Evolutionary conservation across 2,113 vertebrate species (phyloP), one percentile per base, ranked within the genome.

Genomic region (Tragulus kanchil): DNA sequence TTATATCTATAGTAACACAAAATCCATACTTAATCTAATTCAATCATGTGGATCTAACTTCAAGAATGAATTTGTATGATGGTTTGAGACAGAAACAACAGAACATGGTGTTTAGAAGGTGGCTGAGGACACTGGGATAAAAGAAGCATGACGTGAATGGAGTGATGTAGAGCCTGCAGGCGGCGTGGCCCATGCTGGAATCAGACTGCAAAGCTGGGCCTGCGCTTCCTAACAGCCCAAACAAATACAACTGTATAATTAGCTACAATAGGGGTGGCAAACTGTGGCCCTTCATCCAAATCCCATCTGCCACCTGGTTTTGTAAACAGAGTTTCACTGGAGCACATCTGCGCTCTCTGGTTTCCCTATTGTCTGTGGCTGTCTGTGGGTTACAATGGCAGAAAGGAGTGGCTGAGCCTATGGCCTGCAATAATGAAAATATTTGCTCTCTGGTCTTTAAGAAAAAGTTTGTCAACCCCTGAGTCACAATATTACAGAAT

Each of bases 31-130:
- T 54, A 92, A 62, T 71, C 58, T 54, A 92, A 67, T 59, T 54
- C 14, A 91, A 73, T 89, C 77, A 50, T 13, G 48, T 83, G 61
- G 71, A 65, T 45, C 10, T 75, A 67, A 90, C 61, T 75, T 92
- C 5, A 81, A 84, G 96, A 92, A 50, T 50, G 15, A 90, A 92
- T 81, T 86, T 12, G 50, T 26, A 50, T 81, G 36, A 75, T 96
- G 52, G 13, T 19, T 77, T 71, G 36, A 86, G 56, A 89, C 42
- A 59, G 31, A 87, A 77, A 59, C 17, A 73, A 79, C 25, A 89
- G 6, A 26, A 73, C 21, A 36, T 14, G 85, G 48, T 15, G 45
- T 82, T 69, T 54, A n/a, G 28, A 92, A 92, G 36, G 73, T 50
- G 17, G 9, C 7, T 21, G 15, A 91, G 17, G 31, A 5, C 6